Evolutionary conservation across 2,888 invertebrate genomes (phyloP).

Genomic region (Palloptera scutellata): DNA sequence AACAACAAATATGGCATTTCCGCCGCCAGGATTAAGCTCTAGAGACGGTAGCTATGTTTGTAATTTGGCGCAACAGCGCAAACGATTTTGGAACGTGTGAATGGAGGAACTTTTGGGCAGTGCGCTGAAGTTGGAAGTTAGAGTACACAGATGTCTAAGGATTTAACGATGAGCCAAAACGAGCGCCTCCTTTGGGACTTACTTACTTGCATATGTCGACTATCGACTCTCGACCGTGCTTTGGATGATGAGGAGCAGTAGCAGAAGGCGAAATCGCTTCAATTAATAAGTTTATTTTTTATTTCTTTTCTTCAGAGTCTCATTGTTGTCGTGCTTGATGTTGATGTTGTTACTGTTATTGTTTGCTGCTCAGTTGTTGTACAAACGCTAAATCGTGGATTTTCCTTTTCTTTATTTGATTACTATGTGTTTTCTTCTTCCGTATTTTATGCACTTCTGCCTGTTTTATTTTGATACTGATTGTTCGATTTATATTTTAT

Average conservation of each 20-base stretch:
- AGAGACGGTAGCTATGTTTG: background rate
- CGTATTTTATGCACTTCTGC: slow-evolving; percentile 1
- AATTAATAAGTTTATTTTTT: slow-evolving; percentile 28
- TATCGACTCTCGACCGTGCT: too few species aligned
- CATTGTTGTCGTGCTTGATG: slow-evolving; percentile 24
- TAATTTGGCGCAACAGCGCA: background rate
- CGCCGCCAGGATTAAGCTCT: slow-evolving; percentile 22
- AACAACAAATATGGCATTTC: slow-evolving; percentile 31
- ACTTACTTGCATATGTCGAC: slow-evolving; percentile 1
- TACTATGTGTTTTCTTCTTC: background rate
- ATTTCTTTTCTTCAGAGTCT: slow-evolving; percentile 17
- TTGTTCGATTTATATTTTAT: background rate
- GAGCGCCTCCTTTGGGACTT: slow-evolving; percentile 20
- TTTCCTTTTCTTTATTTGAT: background rate
- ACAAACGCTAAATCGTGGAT: background rate
- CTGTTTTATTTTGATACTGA: background rate
- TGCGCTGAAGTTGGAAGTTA: background rate
- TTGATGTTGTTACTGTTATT: slow-evolving; percentile 19
- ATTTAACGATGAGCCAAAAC: slow-evolving; percentile 27
- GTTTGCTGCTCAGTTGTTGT: background rate
- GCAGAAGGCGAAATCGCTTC: background rate
- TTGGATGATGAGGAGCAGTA: background rate
- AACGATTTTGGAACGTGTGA: background rate
- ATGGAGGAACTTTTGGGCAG: background rate
- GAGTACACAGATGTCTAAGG: slow-evolving; percentile 26